Percentiles rank a stretch among this genome's conserved stretches.
Conservation (phyloP, 2,113 vertebrate species). For the Mus spicilegus region DNA sequence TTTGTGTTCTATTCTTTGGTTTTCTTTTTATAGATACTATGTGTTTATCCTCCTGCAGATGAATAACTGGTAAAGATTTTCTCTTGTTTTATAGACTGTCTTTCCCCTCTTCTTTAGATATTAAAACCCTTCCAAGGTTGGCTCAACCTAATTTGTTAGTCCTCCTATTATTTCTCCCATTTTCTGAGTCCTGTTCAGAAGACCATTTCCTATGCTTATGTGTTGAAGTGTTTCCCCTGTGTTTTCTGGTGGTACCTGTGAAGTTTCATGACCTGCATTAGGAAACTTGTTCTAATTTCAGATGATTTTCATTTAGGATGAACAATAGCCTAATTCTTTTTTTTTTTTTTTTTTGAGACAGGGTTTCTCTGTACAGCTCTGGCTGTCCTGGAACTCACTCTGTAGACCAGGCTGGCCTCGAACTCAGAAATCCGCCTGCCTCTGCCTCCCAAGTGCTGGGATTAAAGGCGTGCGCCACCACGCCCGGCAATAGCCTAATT, state of each 20-base stretch:
- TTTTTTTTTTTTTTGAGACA: too few species aligned
- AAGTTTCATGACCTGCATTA: not conserved
- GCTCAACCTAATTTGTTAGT: not conserved
- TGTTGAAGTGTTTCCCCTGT: not conserved
- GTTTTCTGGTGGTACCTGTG: not conserved
- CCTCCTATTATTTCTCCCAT: not conserved
- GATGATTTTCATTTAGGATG: not conserved
- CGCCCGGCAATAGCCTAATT: too few species aligned
- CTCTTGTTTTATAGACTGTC: not conserved
- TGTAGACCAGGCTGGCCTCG: too few species aligned
- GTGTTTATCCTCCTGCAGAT: not conserved
- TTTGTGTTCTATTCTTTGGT: too few species aligned
- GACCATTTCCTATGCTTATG: not conserved
- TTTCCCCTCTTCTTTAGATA: too few species aligned
- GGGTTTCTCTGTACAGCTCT: too few species aligned
- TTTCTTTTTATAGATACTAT: not conserved
- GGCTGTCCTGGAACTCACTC: too few species aligned
- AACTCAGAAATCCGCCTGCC: too few species aligned
- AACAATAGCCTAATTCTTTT: not conserved
- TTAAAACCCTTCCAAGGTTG: not conserved
- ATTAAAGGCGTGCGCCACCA: too few species aligned
- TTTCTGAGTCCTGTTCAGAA: not conserved
- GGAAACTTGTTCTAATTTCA: not conserved
- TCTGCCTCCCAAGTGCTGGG: too few species aligned
- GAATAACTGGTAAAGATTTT: not conserved